Base-by-base conservation (phyloP, 2,888 invertebrate genomes). In the Aquatica leii region DNA sequence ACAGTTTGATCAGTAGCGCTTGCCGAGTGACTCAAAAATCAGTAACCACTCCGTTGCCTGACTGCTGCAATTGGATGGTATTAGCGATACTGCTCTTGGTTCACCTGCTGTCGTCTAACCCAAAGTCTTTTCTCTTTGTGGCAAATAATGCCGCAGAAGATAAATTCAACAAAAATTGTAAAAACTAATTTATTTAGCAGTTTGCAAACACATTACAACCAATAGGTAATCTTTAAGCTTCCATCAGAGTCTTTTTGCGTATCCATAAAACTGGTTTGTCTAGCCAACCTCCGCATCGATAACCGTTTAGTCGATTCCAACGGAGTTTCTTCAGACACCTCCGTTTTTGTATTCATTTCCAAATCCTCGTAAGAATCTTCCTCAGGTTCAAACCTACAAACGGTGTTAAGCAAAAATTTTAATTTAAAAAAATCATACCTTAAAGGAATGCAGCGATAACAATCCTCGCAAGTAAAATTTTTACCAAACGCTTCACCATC, bases 401-500 rank as follows among this genome's bases (percentile, higher is more conserved):
- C n/a, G 6, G 12, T 2, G 1, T 21, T 21, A n/a, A n/a, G n/a
- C n/a, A 35, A 37, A 18, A 31, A 15, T 1, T 53, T 35, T 18
- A 21, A 21, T 31, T 11, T 20, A 1, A 14, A 43, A 21, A 46
- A 15, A 15, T 62, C 74, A 74, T 82, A 92, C 92, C 86, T 89
- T 69, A 85, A 81, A 56, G 90, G 90, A 34, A 89, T 84, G 76
- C 94, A 94, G 58, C 86, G 84, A 63, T 89, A 82, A 73, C 93
- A 94, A 77, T 94, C 92, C 31, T 87, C 84, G 67, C 89, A 85
- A 0, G 87, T 87, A 89, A 93, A 94, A 73, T 93, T 86, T 79
- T 92, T 93, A 31, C 94, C 94, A 76, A 94, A 94, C 73, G 90
- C 87, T 79, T 95, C 95, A 1, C 94, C 94, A 78, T 95, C 95